These are phyloP conservation scores for Tanypteryx hageni DNA, from an alignment of 2,888 invertebrate genomes.

Conservation along the genomic window DNA sequence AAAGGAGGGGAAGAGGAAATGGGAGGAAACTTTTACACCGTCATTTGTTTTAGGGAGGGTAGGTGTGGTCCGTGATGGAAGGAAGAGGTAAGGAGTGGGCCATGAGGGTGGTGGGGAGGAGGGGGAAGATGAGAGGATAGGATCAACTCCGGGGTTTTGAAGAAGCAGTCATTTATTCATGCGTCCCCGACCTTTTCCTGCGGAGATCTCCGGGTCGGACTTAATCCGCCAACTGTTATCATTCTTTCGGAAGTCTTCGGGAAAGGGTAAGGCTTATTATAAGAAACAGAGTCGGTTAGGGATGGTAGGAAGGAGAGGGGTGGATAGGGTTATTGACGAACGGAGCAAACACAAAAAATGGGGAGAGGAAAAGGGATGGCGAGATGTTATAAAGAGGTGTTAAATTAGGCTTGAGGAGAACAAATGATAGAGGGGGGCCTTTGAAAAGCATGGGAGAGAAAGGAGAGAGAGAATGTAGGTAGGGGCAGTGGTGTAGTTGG, in stretches of 20 bases:
- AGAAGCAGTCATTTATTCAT: no score
- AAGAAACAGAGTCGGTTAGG: no score
- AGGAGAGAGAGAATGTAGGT: not conserved
- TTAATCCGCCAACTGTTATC: not conserved
- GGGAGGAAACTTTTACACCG: no score
- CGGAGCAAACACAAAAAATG: not conserved
- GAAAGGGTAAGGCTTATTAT: not conserved
- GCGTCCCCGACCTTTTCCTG: not conserved
- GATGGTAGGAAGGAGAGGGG: no score
- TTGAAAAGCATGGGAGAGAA: not conserved
- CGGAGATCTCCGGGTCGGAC: not conserved
- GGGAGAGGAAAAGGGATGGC: not conserved
- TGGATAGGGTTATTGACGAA: not conserved
- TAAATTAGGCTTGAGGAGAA: not conserved
- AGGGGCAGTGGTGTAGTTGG: not conserved
- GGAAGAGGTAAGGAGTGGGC: not conserved
- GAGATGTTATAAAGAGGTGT: not conserved
- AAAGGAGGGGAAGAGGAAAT: no score
- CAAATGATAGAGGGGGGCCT: not conserved
- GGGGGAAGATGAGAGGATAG: no score
- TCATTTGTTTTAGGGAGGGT: no score
- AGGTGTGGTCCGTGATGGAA: no score
- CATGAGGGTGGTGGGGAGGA: not conserved
- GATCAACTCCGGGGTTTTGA: no score
- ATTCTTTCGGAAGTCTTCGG: not conserved